These are phyloP conservation scores for Hipposideros armiger DNA, from an alignment of 2,113 vertebrate genomes.

Conservation along the genomic window DNA sequence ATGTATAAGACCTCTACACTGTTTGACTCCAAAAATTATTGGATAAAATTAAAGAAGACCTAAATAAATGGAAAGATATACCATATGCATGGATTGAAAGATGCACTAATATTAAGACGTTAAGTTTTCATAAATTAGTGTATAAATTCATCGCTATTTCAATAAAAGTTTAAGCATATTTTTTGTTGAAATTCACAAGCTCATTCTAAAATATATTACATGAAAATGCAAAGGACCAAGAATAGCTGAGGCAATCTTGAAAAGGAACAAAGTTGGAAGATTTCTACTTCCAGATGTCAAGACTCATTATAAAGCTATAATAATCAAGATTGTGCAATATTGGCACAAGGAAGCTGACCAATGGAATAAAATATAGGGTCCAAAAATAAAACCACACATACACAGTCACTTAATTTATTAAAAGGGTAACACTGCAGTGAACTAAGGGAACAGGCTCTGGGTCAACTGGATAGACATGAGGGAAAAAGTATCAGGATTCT, in stretches of 20 bases:
- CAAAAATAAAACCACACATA: not conserved
- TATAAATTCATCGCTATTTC: not conserved
- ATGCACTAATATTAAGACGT: not conserved
- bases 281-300: not conserved
- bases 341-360: not conserved
- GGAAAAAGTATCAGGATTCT: not conserved
- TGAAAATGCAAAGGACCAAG: not conserved
- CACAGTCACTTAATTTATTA: not conserved
- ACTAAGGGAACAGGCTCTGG: not conserved
- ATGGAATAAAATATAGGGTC: not conserved
- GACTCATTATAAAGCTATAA: not conserved
- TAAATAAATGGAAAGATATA: not conserved
- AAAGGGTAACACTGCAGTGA: not conserved
- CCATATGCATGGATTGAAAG: not conserved
- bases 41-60: conserved; percentile 15
- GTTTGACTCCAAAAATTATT: conserved; percentile 13
- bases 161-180: not conserved
- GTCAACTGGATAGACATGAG: not conserved
- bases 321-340: not conserved
- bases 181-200: not conserved
- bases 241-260: not conserved
- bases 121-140: conserved; percentile 1
- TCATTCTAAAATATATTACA: not conserved
- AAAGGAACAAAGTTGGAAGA: not conserved
- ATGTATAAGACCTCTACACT: not conserved